Evolutionary conservation across 2,113 vertebrate genomes (phyloP).

Genomic region (Aleadryas rufinucha): DNA sequence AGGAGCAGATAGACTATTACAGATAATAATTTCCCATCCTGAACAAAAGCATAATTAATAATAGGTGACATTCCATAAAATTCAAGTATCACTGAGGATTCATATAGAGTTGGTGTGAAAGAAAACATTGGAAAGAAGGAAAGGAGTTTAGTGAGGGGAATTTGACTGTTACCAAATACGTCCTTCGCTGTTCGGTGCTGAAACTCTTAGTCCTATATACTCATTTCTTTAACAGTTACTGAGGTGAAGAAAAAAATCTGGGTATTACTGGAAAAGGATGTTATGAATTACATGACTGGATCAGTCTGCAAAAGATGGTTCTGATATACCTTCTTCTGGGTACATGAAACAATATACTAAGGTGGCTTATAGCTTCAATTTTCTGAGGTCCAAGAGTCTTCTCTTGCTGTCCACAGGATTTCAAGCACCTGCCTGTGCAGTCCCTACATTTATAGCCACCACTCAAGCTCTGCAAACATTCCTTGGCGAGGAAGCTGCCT

Average conservation of each 20-base stretch:
- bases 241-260: neutral
- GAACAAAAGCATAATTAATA: neutral
- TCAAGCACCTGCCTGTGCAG: neutral
- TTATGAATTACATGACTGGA: neutral
- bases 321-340: neutral
- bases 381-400: neutral
- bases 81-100: neutral
- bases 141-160: neutral
- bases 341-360: neutral
- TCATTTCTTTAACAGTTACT: neutral
- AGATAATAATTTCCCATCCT: neutral
- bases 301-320: neutral
- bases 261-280: neutral
- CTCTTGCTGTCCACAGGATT: neutral
- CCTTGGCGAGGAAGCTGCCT: neutral
- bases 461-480: neutral
- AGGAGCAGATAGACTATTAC: neutral
- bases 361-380: neutral
- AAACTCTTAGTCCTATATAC: neutral
- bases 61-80: neutral
- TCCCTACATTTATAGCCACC: neutral
- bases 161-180: neutral
- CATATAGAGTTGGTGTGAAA: neutral
- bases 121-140: neutral
- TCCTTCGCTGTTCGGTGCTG: neutral